Percentiles rank a stretch among this genome's conserved stretches.
These are phyloP conservation scores for human DNA, from an alignment of 2,113 vertebrate genomes.

Conservation along the genomic window DNA sequence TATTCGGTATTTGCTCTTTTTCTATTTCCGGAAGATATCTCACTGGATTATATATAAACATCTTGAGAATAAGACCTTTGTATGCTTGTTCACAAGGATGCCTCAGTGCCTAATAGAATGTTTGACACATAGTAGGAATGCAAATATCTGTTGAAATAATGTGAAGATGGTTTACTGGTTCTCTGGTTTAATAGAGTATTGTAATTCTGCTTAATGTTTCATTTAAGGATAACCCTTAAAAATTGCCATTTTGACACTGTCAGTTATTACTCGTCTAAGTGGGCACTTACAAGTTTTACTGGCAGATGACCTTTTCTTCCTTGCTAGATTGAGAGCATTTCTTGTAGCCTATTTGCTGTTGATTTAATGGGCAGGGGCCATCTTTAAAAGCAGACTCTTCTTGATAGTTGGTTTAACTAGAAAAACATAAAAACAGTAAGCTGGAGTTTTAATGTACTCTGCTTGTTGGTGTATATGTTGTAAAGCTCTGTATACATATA, in stretches of 20 bases:
- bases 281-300: not conserved
- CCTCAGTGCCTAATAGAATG: not conserved
- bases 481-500: not conserved
- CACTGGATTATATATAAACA: not conserved
- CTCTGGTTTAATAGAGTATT: not conserved
- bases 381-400: conserved; percentile 24
- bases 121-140: not conserved
- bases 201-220: conserved; percentile 11
- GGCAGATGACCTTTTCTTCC: not conserved
- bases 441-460: not conserved
- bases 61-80: not conserved
- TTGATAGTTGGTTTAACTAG: not conserved
- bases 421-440: conserved; percentile 1
- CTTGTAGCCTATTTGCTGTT: conserved; percentile 16
- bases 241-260: not conserved
- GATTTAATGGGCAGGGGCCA: conserved; percentile 28
- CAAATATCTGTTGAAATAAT: not conserved
- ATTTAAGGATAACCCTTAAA: not conserved
- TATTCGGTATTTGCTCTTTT: not conserved
- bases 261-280: not conserved
- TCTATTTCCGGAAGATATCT: not conserved
- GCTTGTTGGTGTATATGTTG: not conserved
- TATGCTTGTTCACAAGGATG: not conserved
- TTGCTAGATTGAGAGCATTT: conserved; percentile 25
- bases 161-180: not conserved